These are phyloP conservation scores for Spongia lamella DNA, from an alignment of 37 sponge, comb jelly and placozoan genomes.

Conservation along the genomic window DNA sequence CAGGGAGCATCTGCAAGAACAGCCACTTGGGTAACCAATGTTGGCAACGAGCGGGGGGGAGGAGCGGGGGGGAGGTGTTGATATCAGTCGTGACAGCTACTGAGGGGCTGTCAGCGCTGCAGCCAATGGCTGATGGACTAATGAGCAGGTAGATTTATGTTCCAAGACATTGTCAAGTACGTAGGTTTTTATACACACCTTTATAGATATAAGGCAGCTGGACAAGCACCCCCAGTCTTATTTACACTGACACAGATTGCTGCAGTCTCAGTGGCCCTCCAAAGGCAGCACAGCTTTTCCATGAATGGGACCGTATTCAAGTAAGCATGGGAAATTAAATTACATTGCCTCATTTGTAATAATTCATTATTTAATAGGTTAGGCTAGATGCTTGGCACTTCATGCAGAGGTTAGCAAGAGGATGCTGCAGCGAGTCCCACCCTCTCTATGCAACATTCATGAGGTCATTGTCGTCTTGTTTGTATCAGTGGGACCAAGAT, in stretches of 20 bases:
- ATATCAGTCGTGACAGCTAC: conserved; percentile 17
- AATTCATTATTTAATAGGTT: background rate
- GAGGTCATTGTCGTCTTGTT: conserved; percentile 18
- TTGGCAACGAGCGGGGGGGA: conserved; percentile 63
- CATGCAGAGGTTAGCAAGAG: conserved; percentile 38
- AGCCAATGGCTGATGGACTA: conserved; percentile 25
- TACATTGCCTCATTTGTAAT: background rate
- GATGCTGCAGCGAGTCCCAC: conserved; percentile 40
- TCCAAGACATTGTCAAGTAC: no score
- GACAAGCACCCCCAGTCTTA: conserved; percentile 4
- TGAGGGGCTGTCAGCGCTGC: conserved; percentile 1
- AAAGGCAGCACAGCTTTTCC: conserved; percentile 4
- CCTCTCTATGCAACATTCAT: conserved; percentile 46
- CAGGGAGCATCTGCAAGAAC: conserved; percentile 24
- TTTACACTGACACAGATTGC: conserved; percentile 57
- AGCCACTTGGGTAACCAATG: conserved; percentile 56
- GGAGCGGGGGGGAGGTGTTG: conserved; percentile 3
- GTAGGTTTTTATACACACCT: no score
- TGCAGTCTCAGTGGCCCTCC: conserved; percentile 2
- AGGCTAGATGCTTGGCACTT: conserved; percentile 57
- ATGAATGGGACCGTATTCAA: background rate
- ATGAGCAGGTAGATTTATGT: background rate
- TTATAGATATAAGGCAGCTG: conserved; percentile 11
- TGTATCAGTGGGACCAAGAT: conserved; percentile 41
- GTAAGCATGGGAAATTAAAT: background rate